Evolutionary conservation across 2,888 invertebrate genomes (phyloP).

Genomic region (Nymphalis urticae): DNA sequence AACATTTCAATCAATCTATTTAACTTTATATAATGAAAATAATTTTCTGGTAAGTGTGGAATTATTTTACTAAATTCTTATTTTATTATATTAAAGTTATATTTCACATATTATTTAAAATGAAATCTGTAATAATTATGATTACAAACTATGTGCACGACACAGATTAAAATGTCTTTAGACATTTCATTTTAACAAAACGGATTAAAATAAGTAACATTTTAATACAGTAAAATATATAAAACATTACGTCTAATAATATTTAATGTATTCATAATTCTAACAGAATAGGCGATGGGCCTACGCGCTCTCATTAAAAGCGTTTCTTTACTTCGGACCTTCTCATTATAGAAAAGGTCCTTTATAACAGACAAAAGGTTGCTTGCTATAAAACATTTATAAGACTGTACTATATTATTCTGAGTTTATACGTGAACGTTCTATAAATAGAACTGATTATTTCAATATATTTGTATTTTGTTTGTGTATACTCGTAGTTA

Average conservation of each 20-base stretch:
- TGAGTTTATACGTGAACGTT: neutral
- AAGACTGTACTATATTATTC: neutral
- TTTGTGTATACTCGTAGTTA: neutral
- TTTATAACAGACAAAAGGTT: constrained; percentile 4
- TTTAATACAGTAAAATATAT: too few relatives aligned
- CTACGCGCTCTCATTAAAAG: constrained; percentile 22
- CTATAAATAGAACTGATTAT: neutral
- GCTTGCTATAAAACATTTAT: constrained; percentile 34
- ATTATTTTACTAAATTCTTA: too few relatives aligned
- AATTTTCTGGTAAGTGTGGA: too few relatives aligned
- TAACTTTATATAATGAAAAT: too few relatives aligned
- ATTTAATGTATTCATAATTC: constrained; percentile 35
- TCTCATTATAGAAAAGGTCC: constrained; percentile 29
- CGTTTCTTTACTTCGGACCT: constrained; percentile 30
- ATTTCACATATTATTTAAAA: too few relatives aligned
- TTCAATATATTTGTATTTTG: neutral
- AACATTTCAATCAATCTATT: too few relatives aligned
- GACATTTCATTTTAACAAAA: neutral
- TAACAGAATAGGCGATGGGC: constrained; percentile 29
- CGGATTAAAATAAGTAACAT: too few relatives aligned
- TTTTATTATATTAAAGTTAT: too few relatives aligned
- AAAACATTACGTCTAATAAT: neutral
- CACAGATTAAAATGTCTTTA: too few relatives aligned
- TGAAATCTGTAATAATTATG: too few relatives aligned
- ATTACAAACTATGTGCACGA: too few relatives aligned